phyloP scores from a whole-genome alignment of 1,140 invertebrate genomes.

The Heterodera carotae region DNA sequence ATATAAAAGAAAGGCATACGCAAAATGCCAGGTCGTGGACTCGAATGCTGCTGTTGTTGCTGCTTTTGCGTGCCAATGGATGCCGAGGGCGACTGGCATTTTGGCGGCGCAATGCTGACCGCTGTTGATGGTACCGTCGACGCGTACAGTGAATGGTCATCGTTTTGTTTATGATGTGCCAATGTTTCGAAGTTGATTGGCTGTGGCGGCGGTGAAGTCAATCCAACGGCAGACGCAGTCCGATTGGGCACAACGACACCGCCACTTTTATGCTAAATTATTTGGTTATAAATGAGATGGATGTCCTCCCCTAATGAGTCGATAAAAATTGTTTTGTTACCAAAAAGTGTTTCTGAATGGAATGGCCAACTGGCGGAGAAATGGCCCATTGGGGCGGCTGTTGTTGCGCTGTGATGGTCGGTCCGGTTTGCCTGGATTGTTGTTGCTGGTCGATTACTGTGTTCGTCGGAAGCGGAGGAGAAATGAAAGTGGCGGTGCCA shows the following conservation, averaged over 20 bases:
- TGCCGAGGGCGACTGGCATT: background rate
- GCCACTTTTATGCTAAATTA: background rate
- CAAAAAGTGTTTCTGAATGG: background rate
- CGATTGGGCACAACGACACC: background rate
- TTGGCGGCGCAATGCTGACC: background rate
- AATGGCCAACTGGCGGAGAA: background rate
- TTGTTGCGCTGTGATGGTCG: background rate
- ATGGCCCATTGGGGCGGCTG: background rate
- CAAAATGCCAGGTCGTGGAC: constrained; percentile 39
- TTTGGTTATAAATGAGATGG: no score
- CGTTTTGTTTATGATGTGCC: background rate
- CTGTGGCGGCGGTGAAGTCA: background rate
- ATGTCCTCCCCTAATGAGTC: no score
- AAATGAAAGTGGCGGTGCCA: background rate
- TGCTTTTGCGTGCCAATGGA: background rate
- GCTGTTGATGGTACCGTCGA: background rate
- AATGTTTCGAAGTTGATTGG: background rate
- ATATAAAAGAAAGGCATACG: no score
- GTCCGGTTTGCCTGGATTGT: background rate
- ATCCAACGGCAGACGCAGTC: background rate
- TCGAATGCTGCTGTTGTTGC: constrained; percentile 21
- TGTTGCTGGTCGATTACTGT: background rate
- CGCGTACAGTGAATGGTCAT: background rate
- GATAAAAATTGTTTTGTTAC: no score
- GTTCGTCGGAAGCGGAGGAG: background rate